Percentiles rank a stretch among this genome's conserved stretches.
Conservation (phyloP, 2,888 invertebrate genomes). For the Dryococelus australis region DNA sequence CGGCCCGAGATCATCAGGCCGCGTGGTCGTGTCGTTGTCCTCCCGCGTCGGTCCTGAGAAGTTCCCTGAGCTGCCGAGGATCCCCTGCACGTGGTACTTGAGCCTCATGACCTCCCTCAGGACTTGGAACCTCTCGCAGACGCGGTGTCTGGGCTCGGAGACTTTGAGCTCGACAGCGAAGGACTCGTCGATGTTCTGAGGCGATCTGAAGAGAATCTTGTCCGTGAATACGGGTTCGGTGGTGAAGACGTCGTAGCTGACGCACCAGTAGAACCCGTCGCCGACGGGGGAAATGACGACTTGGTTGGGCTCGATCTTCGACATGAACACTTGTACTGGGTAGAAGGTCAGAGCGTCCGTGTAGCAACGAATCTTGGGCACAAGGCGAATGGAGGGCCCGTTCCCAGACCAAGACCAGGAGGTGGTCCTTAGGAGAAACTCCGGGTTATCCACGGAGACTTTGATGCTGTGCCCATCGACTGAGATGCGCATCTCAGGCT, state of each 20-base stretch:
- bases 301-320: not conserved
- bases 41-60: not conserved
- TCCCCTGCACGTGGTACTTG: not conserved
- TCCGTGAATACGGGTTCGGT: slow-evolving; percentile 11
- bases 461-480: not conserved
- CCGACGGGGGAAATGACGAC: not conserved
- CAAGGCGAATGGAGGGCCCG: not conserved
- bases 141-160: not conserved
- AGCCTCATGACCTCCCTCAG: not conserved
- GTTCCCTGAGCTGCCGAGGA: not conserved
- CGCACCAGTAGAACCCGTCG: slow-evolving; percentile 17
- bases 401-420: not conserved
- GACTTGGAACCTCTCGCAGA: not conserved
- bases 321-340: not conserved
- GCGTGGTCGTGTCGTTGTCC: not conserved
- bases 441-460: slow-evolving; percentile 6
- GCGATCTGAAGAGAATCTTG: not conserved
- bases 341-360: slow-evolving; percentile 19
- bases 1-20: not conserved
- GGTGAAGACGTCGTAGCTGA: slow-evolving; percentile 20
- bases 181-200: not conserved
- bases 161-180: not conserved
- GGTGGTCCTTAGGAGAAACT: not conserved
- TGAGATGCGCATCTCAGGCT: not conserved
- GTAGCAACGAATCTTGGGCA: not conserved